Percentiles rank a stretch among this genome's conserved stretches.
phyloP scores from a whole-genome alignment of 2,797 vertebrate species.

The Channa striata region DNA sequence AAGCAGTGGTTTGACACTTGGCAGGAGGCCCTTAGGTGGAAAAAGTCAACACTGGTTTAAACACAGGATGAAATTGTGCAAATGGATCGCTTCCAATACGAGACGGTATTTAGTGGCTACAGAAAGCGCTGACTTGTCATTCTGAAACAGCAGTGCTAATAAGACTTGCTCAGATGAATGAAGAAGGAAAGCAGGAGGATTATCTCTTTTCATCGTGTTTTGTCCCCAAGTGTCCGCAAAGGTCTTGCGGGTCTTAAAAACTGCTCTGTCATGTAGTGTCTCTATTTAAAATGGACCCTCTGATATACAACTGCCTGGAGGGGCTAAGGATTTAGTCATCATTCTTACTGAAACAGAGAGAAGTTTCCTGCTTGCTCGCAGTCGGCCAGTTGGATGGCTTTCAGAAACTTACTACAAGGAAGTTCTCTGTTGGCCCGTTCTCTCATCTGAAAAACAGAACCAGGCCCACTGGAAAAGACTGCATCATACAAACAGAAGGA shows the following conservation, averaged over 20 bases:
- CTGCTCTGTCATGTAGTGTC: constrained; percentile 14
- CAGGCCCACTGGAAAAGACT: constrained; percentile 73
- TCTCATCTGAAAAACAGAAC: constrained; percentile 71
- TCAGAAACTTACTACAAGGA: constrained; percentile 54
- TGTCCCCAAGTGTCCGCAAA: not conserved
- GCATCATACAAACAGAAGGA: constrained; percentile 60
- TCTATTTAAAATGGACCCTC: constrained; percentile 26
- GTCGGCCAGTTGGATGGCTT: constrained; percentile 57
- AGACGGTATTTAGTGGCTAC: constrained; percentile 11
- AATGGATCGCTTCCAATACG: constrained; percentile 21
- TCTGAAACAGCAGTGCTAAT: not conserved
- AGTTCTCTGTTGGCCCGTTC: constrained; percentile 55
- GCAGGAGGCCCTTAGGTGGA: constrained; percentile 22
- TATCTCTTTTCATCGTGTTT: not conserved
- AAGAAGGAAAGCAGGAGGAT: not conserved
- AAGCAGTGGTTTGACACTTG: constrained; percentile 35
- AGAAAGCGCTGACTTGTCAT: constrained; percentile 15
- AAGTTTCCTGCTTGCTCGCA: constrained; percentile 61
- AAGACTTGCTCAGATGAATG: constrained; percentile 7
- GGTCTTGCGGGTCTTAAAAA: not conserved
- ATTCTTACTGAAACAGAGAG: constrained; percentile 58
- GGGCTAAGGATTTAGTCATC: constrained; percentile 62
- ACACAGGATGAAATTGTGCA: constrained; percentile 31
- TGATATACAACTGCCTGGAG: constrained; percentile 26
- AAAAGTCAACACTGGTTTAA: constrained; percentile 34